Conservation (phyloP, 2,797 vertebrate genomes). For the Artibeus lituratus region DNA sequence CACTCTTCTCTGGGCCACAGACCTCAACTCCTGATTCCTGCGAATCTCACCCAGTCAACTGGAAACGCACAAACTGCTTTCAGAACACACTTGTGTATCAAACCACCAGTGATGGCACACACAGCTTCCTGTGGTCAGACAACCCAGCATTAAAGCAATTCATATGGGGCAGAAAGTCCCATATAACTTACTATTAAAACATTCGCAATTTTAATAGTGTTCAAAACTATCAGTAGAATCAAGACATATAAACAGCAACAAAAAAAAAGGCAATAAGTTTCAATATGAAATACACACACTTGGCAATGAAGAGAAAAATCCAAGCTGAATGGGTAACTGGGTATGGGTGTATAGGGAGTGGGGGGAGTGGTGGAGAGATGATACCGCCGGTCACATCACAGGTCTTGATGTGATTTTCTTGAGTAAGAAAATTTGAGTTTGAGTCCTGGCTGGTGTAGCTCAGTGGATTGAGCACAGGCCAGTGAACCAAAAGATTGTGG, state of each 20-base stretch:
- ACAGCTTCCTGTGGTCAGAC: background rate
- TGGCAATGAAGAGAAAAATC: slow-evolving; percentile 8
- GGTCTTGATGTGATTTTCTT: background rate
- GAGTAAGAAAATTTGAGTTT: background rate
- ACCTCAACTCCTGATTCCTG: background rate
- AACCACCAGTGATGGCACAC: background rate
- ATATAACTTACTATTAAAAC: background rate
- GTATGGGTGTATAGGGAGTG: background rate
- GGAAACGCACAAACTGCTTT: slow-evolving; percentile 29
- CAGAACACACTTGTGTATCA: background rate
- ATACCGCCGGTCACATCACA: background rate
- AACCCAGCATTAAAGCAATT: slow-evolving; percentile 32
- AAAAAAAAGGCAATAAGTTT: background rate
- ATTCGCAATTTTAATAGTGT: slow-evolving; percentile 3
- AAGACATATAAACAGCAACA: slow-evolving; percentile 12
- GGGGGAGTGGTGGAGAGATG: background rate
- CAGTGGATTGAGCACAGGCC: too few species aligned
- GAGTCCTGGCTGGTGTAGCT: too few species aligned
- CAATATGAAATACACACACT: background rate
- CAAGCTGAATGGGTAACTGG: background rate
- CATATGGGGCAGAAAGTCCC: background rate
- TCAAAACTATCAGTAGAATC: slow-evolving; percentile 27
- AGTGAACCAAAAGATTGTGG: too few species aligned
- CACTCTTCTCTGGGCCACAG: background rate
- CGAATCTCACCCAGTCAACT: background rate